Evolutionary conservation across 1,140 invertebrate species (phyloP), one percentile per base, ranked within the genome.

Genomic region (Cotesia glomerata): DNA sequence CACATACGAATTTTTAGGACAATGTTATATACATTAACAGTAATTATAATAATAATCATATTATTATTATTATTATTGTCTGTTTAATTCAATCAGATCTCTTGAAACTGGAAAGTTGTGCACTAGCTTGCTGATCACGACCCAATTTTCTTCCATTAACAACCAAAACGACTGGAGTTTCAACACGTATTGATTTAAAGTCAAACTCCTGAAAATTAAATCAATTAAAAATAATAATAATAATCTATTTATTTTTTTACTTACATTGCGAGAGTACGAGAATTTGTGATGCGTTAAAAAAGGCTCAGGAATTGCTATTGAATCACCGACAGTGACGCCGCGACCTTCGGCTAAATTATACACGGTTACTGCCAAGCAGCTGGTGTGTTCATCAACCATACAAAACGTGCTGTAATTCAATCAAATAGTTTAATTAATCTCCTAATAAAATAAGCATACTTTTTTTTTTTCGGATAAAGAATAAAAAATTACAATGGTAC

Each of bases 301-400:
- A 0, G 95, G 95, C 81, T 95, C 93, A 0, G 94, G 92, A 74
- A 96, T 92, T 2, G 92, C 92, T 9, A 97, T 92, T 39, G 91
- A 90, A 87, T 97, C 94, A 1, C 94, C 95, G 67, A 96, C 93
- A 69, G 94, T 95, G 58, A 95, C 92, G 51, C 94, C 95, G 82
- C 91, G 90, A 3, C 93, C 93, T 81, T 91, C 89, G 26, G 93
- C 93, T 81, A 95, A 90, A 88, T 96, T 96, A 84, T 95, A 96
- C 39, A 96, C 90, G 0, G 92, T 94, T 51, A 95, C 93, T 34
- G 91, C 89, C 39, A 93, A 84, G 80, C 93, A 95, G 0, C 87
- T 88, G 82, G 91, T 90, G 45, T 92, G 89, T 75, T 91, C 89
- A 84, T 96, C 95, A 32, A 94, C 89, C 74, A 95, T 82, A 79